phyloP scores from a whole-genome alignment of 2,113 vertebrate genomes.

The Etia nguti region DNA sequence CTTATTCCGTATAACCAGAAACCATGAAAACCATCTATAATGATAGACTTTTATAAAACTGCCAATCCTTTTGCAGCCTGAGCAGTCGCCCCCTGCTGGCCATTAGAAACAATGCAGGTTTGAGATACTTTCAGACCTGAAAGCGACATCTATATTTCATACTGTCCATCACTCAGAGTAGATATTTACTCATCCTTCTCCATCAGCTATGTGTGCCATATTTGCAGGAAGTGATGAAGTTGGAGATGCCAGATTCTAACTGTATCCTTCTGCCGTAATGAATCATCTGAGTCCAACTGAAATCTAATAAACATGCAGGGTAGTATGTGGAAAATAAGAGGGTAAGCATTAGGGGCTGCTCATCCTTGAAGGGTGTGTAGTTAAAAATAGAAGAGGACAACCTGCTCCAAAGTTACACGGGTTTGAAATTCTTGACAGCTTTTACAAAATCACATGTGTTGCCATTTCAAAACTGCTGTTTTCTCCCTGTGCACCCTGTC shows the following conservation, averaged over 20 bases:
- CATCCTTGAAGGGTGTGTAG: neutral
- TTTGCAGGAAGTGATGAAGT: neutral
- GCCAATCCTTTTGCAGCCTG: neutral
- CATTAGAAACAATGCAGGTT: neutral
- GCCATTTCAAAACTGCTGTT: neutral
- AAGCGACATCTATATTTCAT: neutral
- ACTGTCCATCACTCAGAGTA: neutral
- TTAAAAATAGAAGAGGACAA: neutral
- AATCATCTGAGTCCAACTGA: accelerated
- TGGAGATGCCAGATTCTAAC: neutral
- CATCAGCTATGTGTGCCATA: neutral
- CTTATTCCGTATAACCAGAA: neutral
- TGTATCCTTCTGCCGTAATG: neutral
- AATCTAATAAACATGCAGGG: neutral
- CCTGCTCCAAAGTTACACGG: neutral
- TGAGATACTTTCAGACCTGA: neutral
- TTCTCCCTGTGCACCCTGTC: neutral
- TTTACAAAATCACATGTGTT: neutral
- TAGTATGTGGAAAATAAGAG: neutral
- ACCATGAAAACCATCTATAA: neutral
- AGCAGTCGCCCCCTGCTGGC: accelerated
- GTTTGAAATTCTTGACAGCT: neutral
- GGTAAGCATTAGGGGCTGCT: neutral
- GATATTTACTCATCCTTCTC: no score
- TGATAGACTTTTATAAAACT: accelerated